Conservation (phyloP, 37 sponge, comb jelly and placozoan genomes). For the Mnemiopsis leidyi region DNA sequence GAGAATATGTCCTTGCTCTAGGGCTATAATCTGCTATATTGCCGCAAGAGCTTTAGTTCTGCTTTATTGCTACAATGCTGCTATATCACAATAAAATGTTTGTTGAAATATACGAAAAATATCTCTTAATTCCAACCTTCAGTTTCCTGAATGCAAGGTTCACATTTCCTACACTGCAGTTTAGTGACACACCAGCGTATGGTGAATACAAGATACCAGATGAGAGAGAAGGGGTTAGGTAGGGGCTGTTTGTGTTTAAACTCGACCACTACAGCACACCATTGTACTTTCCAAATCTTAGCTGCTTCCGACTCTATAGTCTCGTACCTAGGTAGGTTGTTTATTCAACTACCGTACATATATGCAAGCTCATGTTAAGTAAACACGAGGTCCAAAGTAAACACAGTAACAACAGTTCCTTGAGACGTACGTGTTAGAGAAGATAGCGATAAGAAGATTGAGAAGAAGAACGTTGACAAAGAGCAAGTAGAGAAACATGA, state of each 20-base stretch:
- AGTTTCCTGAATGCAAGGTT: neutral
- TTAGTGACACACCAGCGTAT: neutral
- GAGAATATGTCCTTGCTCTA: too few species aligned
- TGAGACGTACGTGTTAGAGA: slow-evolving; percentile 37
- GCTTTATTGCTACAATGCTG: too few species aligned
- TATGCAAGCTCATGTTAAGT: too few species aligned
- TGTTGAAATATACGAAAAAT: too few species aligned
- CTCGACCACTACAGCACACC: slow-evolving; percentile 24
- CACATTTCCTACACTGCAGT: neutral
- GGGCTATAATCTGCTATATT: too few species aligned
- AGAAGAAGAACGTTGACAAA: slow-evolving; percentile 56
- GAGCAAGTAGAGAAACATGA: slow-evolving; percentile 37
- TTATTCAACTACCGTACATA: too few species aligned
- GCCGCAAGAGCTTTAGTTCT: too few species aligned
- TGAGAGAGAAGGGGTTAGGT: slow-evolving; percentile 31
- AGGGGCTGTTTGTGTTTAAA: slow-evolving; percentile 50
- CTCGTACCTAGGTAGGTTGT: slow-evolving; percentile 27
- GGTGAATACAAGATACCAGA: neutral
- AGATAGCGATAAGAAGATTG: slow-evolving; percentile 64
- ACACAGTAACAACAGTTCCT: neutral
- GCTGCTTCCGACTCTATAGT: slow-evolving; percentile 36
- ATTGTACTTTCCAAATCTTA: slow-evolving; percentile 60
- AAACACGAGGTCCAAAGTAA: neutral
- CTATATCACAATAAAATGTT: too few species aligned
- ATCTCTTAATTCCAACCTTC: neutral